phyloP scores from a whole-genome alignment of 2,113 vertebrate species.

The Brachirus orientalis region DNA sequence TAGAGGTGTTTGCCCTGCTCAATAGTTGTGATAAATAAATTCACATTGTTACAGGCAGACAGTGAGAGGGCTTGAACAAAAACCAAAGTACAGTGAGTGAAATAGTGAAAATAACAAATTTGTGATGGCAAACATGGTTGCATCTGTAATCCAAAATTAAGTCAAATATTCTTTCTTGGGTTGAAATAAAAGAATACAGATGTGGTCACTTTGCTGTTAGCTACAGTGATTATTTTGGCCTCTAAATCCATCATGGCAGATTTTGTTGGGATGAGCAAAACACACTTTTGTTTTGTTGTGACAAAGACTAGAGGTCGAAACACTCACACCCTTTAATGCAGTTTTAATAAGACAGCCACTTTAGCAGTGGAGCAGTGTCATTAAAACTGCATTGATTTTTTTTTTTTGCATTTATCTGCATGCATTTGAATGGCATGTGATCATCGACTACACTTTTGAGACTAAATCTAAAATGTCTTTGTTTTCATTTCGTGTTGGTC shows the following conservation, averaged over 20 bases:
- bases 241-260: conserved; percentile 19
- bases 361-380: background rate
- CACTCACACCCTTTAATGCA: background rate
- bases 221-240: conserved; percentile 35
- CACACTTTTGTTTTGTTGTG: conserved; percentile 30
- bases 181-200: conserved; percentile 5
- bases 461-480: background rate
- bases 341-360: background rate
- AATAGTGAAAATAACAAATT: conserved; percentile 22
- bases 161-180: conserved; percentile 20
- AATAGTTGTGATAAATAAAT: conserved; percentile 71
- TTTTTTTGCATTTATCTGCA: too few relatives aligned
- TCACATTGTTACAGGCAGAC: conserved; percentile 78
- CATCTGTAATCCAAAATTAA: conserved; percentile 25
- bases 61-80: conserved; percentile 60
- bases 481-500: conserved; percentile 16
- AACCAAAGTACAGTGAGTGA: conserved; percentile 68
- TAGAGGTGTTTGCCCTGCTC: conserved; percentile 62
- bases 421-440: background rate
- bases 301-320: conserved; percentile 1
- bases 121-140: conserved; percentile 42
- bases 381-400: background rate
- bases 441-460: background rate
- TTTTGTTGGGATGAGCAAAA: conserved; percentile 28
- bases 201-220: conserved; percentile 22